phyloP scores from a whole-genome alignment of 2,113 vertebrate genomes.

The Anhinga anhinga region DNA sequence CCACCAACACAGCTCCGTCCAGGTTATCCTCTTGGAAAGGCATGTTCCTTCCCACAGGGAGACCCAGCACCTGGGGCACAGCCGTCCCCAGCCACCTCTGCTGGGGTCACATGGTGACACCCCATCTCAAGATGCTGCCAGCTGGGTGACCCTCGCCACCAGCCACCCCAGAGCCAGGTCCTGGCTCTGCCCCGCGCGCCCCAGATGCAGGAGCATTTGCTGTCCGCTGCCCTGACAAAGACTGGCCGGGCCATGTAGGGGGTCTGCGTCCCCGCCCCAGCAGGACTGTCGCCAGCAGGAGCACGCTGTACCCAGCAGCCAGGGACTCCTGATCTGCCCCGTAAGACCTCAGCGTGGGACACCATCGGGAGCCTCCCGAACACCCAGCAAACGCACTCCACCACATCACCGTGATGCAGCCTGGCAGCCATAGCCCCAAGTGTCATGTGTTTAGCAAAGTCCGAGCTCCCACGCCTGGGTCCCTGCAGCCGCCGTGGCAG shows the following conservation, averaged over 20 bases:
- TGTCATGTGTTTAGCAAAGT: background rate
- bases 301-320: background rate
- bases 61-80: background rate
- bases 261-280: background rate
- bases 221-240: background rate
- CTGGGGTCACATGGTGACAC: fast-evolving
- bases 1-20: background rate
- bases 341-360: fast-evolving
- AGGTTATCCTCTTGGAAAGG: background rate
- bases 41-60: fast-evolving
- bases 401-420: fast-evolving
- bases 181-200: fast-evolving
- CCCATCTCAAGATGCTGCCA: fast-evolving
- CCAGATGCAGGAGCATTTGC: background rate
- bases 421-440: background rate
- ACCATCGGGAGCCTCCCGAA: fast-evolving
- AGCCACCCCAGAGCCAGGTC: background rate
- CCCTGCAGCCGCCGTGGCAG: fast-evolving
- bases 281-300: background rate
- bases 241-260: background rate
- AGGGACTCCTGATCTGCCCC: background rate
- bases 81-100: background rate
- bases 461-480: background rate
- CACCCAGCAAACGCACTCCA: fast-evolving
- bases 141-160: fast-evolving